Evolutionary conservation across 2,797 vertebrate species (phyloP), one percentile per base, ranked within the genome.

Genomic region (Smutsia temminckii): DNA sequence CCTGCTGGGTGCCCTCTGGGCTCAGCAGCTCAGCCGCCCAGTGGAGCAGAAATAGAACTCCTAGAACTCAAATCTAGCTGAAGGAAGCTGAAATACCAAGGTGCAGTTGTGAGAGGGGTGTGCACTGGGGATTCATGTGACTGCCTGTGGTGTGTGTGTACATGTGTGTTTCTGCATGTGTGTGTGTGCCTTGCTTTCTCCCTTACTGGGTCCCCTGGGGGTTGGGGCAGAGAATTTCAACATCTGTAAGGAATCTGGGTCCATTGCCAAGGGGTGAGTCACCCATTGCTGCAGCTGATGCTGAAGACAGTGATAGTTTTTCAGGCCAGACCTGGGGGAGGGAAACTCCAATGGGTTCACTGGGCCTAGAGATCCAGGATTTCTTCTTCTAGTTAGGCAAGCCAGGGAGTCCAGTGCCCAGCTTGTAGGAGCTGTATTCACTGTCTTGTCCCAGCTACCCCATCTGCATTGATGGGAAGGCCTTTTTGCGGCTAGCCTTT

Each of bases 221-320:
- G 72, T 59, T 90, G 84, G 94, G 74, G 95, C 87, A 97, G 95
- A 89, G 81, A 63, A 95, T 98, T 98, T 97, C 97, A 96, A 97
- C 97, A 98, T 98, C 95, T 98, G 94, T 96, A 91, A 98, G 84
- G 97, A 98, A 98, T 98, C 91, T 96, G 85, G 97, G 96, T 91
- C 72, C 46, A 0, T 55, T 32, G 96, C 97, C 97, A 98, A 79
- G 69, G 90, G 80, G 80, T 98, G 97, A 98, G 95, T 98, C 97
- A 98, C 91, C 84, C 95, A 49, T 21, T 51, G 63, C 95, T 84
- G 92, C 63, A 75, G 69, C 29, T 4, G 69, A 87, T 85, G 90
- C 79, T 89, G 14, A 95, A 97, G 96, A 93, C 91, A 92, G 95
- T 83, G 96, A 95, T 94, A 91, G 88, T 91, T 95, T 89, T 96